These are phyloP conservation scores for Danionella dracula DNA, from an alignment of 2,797 vertebrate species.

Conservation along the genomic window DNA sequence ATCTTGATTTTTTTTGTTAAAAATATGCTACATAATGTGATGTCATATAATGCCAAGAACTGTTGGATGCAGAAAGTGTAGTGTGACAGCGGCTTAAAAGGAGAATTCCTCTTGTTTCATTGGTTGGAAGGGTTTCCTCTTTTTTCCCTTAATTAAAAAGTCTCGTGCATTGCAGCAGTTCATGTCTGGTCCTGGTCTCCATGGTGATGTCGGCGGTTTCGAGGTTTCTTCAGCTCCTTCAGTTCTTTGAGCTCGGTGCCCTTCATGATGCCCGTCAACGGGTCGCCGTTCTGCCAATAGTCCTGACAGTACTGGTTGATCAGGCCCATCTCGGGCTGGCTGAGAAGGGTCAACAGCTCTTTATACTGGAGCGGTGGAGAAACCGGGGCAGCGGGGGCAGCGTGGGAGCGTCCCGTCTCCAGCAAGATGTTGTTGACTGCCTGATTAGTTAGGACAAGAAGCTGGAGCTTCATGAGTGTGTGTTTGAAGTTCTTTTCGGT, in stretches of 20 bases:
- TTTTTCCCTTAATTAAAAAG: slow-evolving; percentile 15
- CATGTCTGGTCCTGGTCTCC: slow-evolving; percentile 80
- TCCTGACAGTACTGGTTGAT: slow-evolving; percentile 98
- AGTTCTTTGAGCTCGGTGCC: slow-evolving; percentile 81
- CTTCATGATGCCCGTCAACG: slow-evolving; percentile 71
- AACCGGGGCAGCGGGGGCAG: slow-evolving; percentile 67
- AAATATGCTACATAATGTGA: no score
- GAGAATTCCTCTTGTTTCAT: slow-evolving; percentile 39
- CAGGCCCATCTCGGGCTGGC: slow-evolving; percentile 93
- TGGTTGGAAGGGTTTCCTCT: slow-evolving; percentile 20
- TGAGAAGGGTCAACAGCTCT: slow-evolving; percentile 92
- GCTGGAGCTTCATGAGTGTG: slow-evolving; percentile 82
- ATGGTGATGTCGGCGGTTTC: slow-evolving; percentile 87
- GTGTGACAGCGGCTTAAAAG: slow-evolving; percentile 13
- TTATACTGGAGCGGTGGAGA: slow-evolving; percentile 78
- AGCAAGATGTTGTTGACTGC: slow-evolving; percentile 79
- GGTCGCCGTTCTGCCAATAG: slow-evolving; percentile 89
- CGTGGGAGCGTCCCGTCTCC: slow-evolving; percentile 59
- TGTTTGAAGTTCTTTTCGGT: slow-evolving; percentile 98
- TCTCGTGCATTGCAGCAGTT: slow-evolving; percentile 47
- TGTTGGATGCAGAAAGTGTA: no score
- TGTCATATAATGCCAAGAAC: no score
- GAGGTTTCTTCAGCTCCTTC: slow-evolving; percentile 93
- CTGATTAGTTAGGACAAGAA: slow-evolving; percentile 81
- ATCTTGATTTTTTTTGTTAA: no score